Evolutionary conservation across 2,888 invertebrate species (phyloP).

Genomic region (Cataglyphis altisquamis): DNA sequence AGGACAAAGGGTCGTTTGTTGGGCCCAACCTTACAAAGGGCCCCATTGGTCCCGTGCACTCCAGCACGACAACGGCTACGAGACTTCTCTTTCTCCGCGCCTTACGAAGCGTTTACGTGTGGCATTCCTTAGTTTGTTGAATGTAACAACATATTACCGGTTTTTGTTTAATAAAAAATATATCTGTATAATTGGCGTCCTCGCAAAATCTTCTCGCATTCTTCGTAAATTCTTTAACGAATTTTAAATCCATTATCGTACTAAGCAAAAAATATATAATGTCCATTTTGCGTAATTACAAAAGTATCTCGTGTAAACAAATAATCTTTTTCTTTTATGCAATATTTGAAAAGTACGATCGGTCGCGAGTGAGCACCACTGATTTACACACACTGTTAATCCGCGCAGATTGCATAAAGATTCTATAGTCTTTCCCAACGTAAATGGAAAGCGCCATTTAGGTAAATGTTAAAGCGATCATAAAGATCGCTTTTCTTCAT

Average conservation of each 20-base stretch:
- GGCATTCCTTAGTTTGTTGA: conserved; percentile 42
- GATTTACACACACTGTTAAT: conserved; percentile 27
- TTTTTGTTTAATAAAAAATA: not conserved
- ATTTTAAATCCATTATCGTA: not conserved
- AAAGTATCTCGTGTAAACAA: not conserved
- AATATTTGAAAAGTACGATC: not conserved
- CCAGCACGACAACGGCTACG: conserved; percentile 42
- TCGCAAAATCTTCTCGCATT: conserved; percentile 2
- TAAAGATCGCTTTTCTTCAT: conserved; percentile 58
- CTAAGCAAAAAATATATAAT: not conserved
- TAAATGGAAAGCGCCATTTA: conserved; percentile 35
- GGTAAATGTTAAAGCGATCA: conserved; percentile 63
- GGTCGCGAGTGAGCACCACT: conserved; percentile 35
- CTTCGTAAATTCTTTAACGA: not conserved
- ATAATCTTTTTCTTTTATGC: not conserved
- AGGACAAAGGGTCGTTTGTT: conserved; percentile 79
- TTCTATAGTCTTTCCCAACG: conserved; percentile 9
- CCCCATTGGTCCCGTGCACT: conserved; percentile 73
- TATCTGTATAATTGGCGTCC: not conserved
- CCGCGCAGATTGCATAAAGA: conserved; percentile 1
- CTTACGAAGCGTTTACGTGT: conserved; percentile 31
- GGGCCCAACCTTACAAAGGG: conserved; percentile 78
- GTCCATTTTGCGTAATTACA: not conserved
- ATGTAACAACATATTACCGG: conserved; percentile 29
- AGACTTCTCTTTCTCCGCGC: conserved; percentile 41